Percentiles rank a stretch among this genome's conserved stretches.
Conservation (phyloP, 2,888 invertebrate genomes). For the Marronus borbonicus region DNA sequence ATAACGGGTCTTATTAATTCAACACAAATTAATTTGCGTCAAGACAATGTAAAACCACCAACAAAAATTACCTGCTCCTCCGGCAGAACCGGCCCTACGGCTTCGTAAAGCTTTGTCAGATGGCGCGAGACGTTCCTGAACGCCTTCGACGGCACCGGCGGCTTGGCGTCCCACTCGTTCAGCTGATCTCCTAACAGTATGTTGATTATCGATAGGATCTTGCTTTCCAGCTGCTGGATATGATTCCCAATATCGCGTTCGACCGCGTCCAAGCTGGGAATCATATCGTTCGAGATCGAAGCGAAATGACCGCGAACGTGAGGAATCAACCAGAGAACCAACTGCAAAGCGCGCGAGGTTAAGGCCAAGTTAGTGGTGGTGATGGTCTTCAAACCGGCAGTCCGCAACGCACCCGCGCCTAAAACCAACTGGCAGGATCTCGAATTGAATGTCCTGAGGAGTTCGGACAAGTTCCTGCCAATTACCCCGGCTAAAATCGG, state of each 20-base stretch:
- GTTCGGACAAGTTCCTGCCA: constrained; percentile 89
- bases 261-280: constrained; percentile 78
- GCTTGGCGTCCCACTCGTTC: constrained; percentile 92
- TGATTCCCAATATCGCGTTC: constrained; percentile 90
- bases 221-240: constrained; percentile 92
- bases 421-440: constrained; percentile 94
- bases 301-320: constrained; percentile 81
- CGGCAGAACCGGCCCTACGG: constrained; percentile 88
- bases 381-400: constrained; percentile 94
- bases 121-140: constrained; percentile 91
- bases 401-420: constrained; percentile 96
- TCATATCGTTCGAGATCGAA: constrained; percentile 73
- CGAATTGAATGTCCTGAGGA: constrained; percentile 90
- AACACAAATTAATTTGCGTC: too few species aligned
- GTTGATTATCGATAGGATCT: constrained; percentile 92
- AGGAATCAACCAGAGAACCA: constrained; percentile 86
- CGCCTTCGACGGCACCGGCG: constrained; percentile 94
- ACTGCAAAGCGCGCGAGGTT: constrained; percentile 86
- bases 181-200: constrained; percentile 87
- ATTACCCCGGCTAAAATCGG: constrained; percentile 86
- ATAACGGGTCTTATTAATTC: too few species aligned
- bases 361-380: constrained; percentile 94
- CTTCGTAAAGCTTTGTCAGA: constrained; percentile 92
- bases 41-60: too few species aligned
- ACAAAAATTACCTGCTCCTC: constrained; percentile 76